Conservation (phyloP, 2,888 invertebrate species). For the Tromatobia lineatoria region DNA sequence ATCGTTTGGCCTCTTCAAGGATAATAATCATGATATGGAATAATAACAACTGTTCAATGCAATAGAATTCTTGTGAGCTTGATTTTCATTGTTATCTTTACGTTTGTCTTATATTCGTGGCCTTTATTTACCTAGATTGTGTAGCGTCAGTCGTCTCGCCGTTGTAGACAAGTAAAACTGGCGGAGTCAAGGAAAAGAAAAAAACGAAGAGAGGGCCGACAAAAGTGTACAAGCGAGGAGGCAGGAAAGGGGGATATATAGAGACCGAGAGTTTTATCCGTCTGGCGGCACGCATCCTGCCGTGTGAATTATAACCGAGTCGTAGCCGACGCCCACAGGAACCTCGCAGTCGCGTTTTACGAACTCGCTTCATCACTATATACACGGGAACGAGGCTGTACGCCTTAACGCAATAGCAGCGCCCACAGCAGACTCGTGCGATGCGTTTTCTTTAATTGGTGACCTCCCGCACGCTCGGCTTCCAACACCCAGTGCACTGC, state of each 20-base stretch:
- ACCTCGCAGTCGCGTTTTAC: slow-evolving; percentile 58
- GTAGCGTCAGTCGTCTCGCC: slow-evolving; percentile 18
- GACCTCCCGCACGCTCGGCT: slow-evolving; percentile 60
- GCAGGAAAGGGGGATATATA: slow-evolving; percentile 38
- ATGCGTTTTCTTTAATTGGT: slow-evolving; percentile 72
- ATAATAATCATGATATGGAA: slow-evolving; percentile 46
- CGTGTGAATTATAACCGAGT: slow-evolving; percentile 69
- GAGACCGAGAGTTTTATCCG: slow-evolving; percentile 63
- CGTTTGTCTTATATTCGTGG: not conserved
- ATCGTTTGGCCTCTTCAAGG: slow-evolving; percentile 38
- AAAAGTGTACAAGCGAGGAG: slow-evolving; percentile 26
- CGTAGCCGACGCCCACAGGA: slow-evolving; percentile 25
- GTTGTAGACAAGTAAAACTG: slow-evolving; percentile 26
- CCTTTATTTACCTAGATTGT: slow-evolving; percentile 17
- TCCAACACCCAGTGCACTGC: slow-evolving; percentile 27
- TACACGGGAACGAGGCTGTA: slow-evolving; percentile 52
- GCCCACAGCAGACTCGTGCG: slow-evolving; percentile 46
- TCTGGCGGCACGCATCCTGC: slow-evolving; percentile 66
- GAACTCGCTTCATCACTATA: slow-evolving; percentile 63
- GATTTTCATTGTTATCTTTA: not conserved
- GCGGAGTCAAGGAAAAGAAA: slow-evolving; percentile 31
- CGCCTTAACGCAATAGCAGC: slow-evolving; percentile 6
- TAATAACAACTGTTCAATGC: slow-evolving; percentile 21
- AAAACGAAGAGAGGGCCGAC: slow-evolving; percentile 19
- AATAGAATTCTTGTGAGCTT: not conserved